Base-by-base conservation (phyloP, 1,140 invertebrate genomes). In the Bombus sylvicola region DNA sequence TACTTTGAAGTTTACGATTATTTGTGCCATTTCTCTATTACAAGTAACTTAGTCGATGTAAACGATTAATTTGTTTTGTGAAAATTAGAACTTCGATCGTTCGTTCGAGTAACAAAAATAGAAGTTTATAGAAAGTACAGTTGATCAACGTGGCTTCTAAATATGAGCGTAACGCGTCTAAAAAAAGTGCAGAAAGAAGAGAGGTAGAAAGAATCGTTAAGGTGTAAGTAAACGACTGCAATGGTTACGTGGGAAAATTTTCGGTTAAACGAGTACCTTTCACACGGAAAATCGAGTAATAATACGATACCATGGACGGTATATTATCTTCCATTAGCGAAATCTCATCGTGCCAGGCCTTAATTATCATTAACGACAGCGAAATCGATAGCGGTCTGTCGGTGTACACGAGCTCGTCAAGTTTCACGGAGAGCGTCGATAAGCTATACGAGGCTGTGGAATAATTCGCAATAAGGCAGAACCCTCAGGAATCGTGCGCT, bases 311-410 rank as follows among this genome's bases (percentile, higher is more conserved):
- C 82, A 41, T 72, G 73, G 22, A 59, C 88, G 72, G 68, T 89
- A 83, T 89, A 89, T 89, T 89, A 85, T 85, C 88, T 90, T 87
- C 85, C 89, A 87, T 90, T 89, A 89, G 86, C 89, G 81, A 90
- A 89, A 89, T 90, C 85, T 90, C 88, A 84, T 85, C 88, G 81
- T n/a, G 78, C 74, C 81, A 81, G 85, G 85, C 88, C 86, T 89
- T 89, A 87, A 90, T 90, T 90, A 90, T 90, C 89, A 82, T 90
- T 89, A 90, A 90, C 82, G 78, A 72, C 78, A 79, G 73, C 78
- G 85, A 90, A 87, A 90, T 90, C 89, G 88, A 89, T 89, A 90
- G 53, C 62, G 81, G n/a, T 43, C 76, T 47, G 80, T n/a, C 18
- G 31, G 2, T 18, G 34, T 72, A 59, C 79, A 57, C 81, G 77